These are phyloP conservation scores for Prionailurus bengalensis DNA, from an alignment of 2,113 vertebrate genomes.

Conservation along the genomic window DNA sequence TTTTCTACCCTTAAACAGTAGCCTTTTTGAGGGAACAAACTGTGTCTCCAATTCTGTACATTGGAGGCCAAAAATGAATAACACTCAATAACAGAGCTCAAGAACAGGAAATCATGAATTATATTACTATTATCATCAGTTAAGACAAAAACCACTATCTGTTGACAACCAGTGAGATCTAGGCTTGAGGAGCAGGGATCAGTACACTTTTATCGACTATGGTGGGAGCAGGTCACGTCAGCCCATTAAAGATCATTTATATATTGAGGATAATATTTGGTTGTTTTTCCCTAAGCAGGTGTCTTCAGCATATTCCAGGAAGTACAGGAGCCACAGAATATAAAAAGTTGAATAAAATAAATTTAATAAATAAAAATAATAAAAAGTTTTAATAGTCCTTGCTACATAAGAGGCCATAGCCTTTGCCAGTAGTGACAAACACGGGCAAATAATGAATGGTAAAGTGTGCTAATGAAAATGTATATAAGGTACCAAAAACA, in stretches of 20 bases:
- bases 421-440: not conserved
- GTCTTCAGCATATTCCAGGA: constrained; percentile 51
- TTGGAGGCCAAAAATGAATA: not conserved
- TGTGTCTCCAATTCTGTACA: not conserved
- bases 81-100: not conserved
- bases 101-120: not conserved
- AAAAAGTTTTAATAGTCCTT: not conserved
- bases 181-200: not conserved
- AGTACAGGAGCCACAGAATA: not conserved
- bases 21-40: not conserved
- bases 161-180: not conserved
- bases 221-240: not conserved
- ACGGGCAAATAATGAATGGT: not conserved
- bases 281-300: constrained; percentile 21
- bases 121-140: not conserved
- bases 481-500: not conserved
- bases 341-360: constrained; percentile 16
- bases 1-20: not conserved
- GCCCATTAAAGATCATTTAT: not conserved
- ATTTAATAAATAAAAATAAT: too few relatives aligned
- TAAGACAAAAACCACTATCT: not conserved
- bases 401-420: not conserved
- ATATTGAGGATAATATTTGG: not conserved
- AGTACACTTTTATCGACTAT: not conserved
- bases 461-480: not conserved